Base-by-base conservation (phyloP, 2,113 vertebrate genomes). In the Leptodactylus fuscus region DNA sequence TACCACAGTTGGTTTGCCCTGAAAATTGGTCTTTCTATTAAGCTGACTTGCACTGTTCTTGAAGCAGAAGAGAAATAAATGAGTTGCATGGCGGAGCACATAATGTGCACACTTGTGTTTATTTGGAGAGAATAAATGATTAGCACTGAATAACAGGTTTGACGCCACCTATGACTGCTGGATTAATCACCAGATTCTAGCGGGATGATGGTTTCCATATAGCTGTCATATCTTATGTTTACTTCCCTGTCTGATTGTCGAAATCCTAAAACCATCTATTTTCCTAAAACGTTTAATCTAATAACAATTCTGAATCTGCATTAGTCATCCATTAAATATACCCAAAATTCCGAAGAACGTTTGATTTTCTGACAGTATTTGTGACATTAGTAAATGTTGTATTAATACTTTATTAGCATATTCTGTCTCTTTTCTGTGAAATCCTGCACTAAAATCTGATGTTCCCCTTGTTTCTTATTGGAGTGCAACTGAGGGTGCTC, bases 101-200 rank as follows among this genome's bases (percentile, higher is more conserved):
- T 75, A 75, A 83, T 83, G 71, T 76, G 49, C n/a, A 58, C 34
- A 29, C 34, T 41, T 76, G 27, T 82, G 71, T 83, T 83, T 83
- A 62, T 75, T 83, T 83, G 55, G 48, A 75, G 32, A 22, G 53
- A 73, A 82, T 82, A 73, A 67, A 81, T 81, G 41, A 81, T 69
- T 67, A 67, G 79, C 53, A 80, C 62, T 60, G 77, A 62, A 80
- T 81, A 81, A 69, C 79, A 81, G 79, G 79, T 69, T 32, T 81
- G 60, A 67, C 20, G 18, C 58, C 60, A 69, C 41, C 58, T 49
- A 67, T 13, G 27, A 69, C 18, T 81, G 3, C 38, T 81, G 41
- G 41, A 81, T 48, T 81, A 81, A 69, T 69, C 41, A 69, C 41
- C 6, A 49, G 16, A 55, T 80, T 60, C 53, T 60, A 60, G 13